Conservation (phyloP, 1,140 invertebrate species). For the Maconellicoccus hirsutus region DNA sequence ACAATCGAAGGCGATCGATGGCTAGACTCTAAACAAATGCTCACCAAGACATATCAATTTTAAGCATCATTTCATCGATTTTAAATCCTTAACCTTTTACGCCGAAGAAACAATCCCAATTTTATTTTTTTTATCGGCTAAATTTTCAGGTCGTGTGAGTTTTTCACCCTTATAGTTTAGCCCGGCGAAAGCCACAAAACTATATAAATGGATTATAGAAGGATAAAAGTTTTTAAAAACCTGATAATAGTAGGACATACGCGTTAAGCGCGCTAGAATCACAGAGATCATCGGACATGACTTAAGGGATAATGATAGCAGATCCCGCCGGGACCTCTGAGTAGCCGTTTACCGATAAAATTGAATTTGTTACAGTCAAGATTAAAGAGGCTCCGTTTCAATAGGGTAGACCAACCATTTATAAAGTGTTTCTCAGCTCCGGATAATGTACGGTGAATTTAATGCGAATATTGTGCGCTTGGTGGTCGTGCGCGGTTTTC, state of each 20-base stretch:
- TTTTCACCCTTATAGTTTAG: too few species aligned
- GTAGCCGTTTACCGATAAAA: constrained; percentile 20
- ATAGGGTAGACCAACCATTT: background rate
- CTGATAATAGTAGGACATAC: background rate
- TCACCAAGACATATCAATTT: too few species aligned
- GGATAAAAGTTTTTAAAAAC: constrained; percentile 8
- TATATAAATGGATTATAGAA: constrained; percentile 10
- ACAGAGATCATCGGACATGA: constrained; percentile 14
- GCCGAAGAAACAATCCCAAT: too few species aligned
- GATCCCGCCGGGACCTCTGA: constrained; percentile 17
- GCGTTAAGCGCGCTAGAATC: background rate
- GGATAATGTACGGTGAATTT: background rate
- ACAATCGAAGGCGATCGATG: too few species aligned
- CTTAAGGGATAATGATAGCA: constrained; percentile 13
- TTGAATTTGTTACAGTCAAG: constrained; percentile 20
- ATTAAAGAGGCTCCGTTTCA: constrained; percentile 1
- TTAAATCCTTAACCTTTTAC: too few species aligned
- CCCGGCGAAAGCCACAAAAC: background rate
- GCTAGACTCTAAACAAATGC: too few species aligned
- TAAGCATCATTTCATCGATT: too few species aligned
- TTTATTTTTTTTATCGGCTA: too few species aligned
- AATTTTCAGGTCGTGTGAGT: too few species aligned
- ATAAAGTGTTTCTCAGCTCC: background rate
- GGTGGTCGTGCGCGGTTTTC: background rate
- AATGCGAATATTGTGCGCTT: background rate